phyloP scores from a whole-genome alignment of 2,797 vertebrate genomes.

The Enteromius radiatus region DNA sequence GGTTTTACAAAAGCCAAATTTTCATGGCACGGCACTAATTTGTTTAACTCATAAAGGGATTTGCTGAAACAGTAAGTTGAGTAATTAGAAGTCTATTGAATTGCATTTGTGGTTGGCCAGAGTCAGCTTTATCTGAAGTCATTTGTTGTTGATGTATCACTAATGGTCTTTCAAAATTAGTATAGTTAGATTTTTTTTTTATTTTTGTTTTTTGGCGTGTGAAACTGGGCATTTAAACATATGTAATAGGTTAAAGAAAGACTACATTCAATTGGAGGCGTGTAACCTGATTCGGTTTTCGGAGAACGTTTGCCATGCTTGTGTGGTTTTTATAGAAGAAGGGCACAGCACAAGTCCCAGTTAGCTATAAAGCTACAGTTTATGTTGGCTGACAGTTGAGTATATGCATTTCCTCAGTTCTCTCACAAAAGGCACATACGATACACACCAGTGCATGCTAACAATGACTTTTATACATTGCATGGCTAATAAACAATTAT shows the following conservation, averaged over 20 bases:
- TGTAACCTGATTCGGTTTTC: constrained; percentile 75
- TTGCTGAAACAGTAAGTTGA: constrained; percentile 22
- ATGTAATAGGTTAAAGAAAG: constrained; percentile 70
- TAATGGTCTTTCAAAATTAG: constrained; percentile 2
- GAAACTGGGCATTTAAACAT: constrained; percentile 62
- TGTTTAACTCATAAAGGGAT: constrained; percentile 21
- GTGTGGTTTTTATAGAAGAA: constrained; percentile 73
- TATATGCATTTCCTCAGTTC: constrained; percentile 65
- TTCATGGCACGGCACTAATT: background rate
- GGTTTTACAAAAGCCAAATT: background rate
- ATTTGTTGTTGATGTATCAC: constrained; percentile 34
- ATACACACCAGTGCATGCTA: constrained; percentile 58
- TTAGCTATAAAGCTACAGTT: constrained; percentile 49
- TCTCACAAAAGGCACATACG: constrained; percentile 50
- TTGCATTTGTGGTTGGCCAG: constrained; percentile 6
- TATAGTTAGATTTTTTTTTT: background rate
- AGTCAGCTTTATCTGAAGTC: constrained; percentile 34
- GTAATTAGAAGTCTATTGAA: constrained; percentile 42
- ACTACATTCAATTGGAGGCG: constrained; percentile 68
- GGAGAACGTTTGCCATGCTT: constrained; percentile 68
- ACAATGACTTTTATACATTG: constrained; percentile 59
- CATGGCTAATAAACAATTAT: constrained; percentile 45
- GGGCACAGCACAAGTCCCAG: constrained; percentile 60
- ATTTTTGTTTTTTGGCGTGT: background rate
- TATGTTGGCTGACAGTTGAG: constrained; percentile 63